These are phyloP conservation scores for Phenacoccus solenopsis DNA, from an alignment of 1,140 invertebrate genomes.

Conservation along the genomic window DNA sequence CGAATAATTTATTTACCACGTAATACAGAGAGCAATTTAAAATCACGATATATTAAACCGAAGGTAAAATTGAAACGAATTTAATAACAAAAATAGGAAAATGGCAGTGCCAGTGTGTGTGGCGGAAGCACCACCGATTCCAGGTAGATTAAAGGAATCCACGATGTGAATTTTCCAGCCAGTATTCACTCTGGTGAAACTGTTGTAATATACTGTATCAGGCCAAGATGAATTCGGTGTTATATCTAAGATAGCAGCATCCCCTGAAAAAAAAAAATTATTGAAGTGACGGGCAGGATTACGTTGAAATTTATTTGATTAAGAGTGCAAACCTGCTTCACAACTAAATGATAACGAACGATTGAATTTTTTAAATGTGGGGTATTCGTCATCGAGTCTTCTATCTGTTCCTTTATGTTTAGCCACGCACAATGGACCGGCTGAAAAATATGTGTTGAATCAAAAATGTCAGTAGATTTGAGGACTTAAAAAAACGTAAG, in stretches of 20 bases:
- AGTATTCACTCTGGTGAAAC: slow-evolving; percentile 81
- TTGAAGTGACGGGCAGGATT: no score
- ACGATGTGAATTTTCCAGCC: slow-evolving; percentile 80
- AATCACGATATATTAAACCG: no score
- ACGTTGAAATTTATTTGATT: background rate
- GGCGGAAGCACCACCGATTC: background rate
- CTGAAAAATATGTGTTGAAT: no score
- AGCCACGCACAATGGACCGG: slow-evolving; percentile 63
- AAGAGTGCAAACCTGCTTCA: slow-evolving; percentile 39
- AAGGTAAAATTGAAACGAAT: no score
- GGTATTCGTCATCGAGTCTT: slow-evolving; percentile 62
- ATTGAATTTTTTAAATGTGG: slow-evolving; percentile 71
- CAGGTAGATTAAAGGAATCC: slow-evolving; percentile 42
- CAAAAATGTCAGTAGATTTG: no score
- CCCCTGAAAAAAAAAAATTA: slow-evolving; percentile 40
- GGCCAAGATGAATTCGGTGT: slow-evolving; percentile 84
- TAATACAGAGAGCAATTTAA: background rate
- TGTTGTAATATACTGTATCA: slow-evolving; percentile 85
- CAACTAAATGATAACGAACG: slow-evolving; percentile 54
- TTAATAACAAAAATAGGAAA: no score
- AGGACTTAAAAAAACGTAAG: no score
- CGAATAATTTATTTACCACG: background rate
- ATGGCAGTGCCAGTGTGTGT: no score
- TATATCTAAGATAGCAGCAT: slow-evolving; percentile 58
- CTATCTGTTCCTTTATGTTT: slow-evolving; percentile 53